phyloP scores from a whole-genome alignment of 1,140 invertebrate genomes.

The Bombus haemorrhoidalis region DNA sequence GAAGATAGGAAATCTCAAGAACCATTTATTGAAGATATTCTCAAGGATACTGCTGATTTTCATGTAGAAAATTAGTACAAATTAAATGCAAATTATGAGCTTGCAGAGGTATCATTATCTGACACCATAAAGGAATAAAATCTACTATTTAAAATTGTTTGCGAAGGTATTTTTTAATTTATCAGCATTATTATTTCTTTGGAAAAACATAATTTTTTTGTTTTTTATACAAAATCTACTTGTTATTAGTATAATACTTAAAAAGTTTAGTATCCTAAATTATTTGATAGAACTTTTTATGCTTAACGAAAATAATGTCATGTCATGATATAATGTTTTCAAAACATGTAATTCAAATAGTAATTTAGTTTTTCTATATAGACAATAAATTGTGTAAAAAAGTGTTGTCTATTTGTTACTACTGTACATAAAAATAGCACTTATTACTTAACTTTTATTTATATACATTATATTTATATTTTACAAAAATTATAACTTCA shows the following conservation, averaged over 20 bases:
- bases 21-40: background rate
- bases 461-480: conserved; percentile 14
- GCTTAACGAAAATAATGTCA: background rate
- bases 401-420: background rate
- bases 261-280: background rate
- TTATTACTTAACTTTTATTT: background rate
- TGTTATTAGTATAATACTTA: background rate
- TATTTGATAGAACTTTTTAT: background rate
- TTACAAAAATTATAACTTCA: background rate
- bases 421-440: background rate
- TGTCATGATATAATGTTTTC: background rate
- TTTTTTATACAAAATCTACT: background rate
- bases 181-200: background rate
- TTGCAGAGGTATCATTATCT: background rate
- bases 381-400: background rate
- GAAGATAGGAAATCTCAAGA: background rate
- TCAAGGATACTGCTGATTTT: background rate
- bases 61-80: background rate
- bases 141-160: background rate
- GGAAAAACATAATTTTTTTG: background rate
- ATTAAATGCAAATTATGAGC: background rate
- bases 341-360: background rate
- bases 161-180: background rate
- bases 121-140: conserved; percentile 1
- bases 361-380: conserved; percentile 4